Conservation (phyloP, 2,113 vertebrate genomes). For the Pionites leucogaster region DNA sequence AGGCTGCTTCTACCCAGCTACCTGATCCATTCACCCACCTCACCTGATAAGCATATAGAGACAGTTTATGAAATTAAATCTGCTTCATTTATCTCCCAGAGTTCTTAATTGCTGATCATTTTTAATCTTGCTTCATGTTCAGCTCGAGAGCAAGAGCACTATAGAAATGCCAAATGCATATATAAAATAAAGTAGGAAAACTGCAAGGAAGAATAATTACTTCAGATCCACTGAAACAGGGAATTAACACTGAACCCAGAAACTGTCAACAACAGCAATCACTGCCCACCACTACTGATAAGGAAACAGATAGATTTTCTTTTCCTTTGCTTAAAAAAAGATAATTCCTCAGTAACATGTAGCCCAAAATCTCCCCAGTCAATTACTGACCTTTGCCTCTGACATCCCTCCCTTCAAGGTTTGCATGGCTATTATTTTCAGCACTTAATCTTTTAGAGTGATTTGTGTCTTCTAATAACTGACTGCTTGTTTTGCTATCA, state of each 20-base stretch:
- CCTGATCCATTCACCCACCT: neutral
- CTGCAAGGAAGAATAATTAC: neutral
- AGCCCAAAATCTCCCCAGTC: slow-evolving; percentile 24
- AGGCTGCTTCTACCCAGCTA: accelerated
- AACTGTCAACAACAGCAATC: neutral
- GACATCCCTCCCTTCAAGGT: neutral
- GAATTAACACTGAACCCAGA: neutral
- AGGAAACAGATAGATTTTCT: neutral
- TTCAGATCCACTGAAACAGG: neutral
- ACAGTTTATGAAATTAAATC: neutral
- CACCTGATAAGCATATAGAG: neutral
- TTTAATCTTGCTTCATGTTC: neutral
- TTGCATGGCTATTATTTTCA: slow-evolving; percentile 54
- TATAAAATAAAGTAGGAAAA: neutral
- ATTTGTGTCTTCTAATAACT: slow-evolving; percentile 51
- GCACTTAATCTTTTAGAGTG: slow-evolving; percentile 39
- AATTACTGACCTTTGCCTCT: slow-evolving; percentile 49
- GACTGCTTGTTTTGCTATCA: slow-evolving; percentile 55
- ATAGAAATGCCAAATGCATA: neutral
- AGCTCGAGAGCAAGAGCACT: neutral
- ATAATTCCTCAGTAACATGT: neutral
- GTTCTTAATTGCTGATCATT: neutral
- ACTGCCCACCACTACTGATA: neutral
- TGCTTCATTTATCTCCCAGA: neutral
- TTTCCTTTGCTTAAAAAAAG: neutral